Evolutionary conservation across 2,888 invertebrate species (phyloP).

Genomic region (Tetragnatha montana): DNA sequence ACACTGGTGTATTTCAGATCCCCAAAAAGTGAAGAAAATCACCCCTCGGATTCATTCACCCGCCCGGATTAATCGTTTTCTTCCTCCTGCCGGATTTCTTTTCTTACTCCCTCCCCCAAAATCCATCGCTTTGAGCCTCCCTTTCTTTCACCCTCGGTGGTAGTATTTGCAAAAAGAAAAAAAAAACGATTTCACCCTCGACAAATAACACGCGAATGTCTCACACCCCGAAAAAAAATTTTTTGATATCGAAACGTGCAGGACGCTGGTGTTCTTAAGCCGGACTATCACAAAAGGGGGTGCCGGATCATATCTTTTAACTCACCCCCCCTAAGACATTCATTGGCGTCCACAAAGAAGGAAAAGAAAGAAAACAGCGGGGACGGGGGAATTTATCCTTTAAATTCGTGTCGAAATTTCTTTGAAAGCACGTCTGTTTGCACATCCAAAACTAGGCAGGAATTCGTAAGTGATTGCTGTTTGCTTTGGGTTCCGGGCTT

Average conservation of each 20-base stretch:
- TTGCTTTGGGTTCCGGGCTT: constrained; percentile 27
- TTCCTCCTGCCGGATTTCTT: neutral
- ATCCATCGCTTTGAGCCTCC: neutral
- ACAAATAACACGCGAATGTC: constrained; percentile 32
- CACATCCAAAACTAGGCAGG: constrained; percentile 45
- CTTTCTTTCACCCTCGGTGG: neutral
- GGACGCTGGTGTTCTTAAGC: constrained; percentile 19
- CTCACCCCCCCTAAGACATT: constrained; percentile 13
- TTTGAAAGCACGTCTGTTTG: constrained; percentile 64
- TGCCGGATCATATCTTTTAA: constrained; percentile 48
- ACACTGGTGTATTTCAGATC: too few species aligned
- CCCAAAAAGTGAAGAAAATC: neutral
- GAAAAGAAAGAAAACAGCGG: constrained; percentile 4
- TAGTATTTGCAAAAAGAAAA: constrained; percentile 16
- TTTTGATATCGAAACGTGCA: constrained; percentile 37
- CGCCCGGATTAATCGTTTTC: neutral
- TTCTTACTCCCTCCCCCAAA: neutral
- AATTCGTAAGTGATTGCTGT: constrained; percentile 64
- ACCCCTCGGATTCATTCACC: neutral
- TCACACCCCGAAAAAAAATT: constrained; percentile 3
- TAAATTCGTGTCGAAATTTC: constrained; percentile 57
- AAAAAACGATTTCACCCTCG: constrained; percentile 42
- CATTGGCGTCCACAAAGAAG: neutral
- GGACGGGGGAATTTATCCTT: constrained; percentile 52
- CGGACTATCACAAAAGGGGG: constrained; percentile 9